Evolutionary conservation across 2,797 vertebrate genomes (phyloP).

Genomic region (Hydrocynus forskahlii): DNA sequence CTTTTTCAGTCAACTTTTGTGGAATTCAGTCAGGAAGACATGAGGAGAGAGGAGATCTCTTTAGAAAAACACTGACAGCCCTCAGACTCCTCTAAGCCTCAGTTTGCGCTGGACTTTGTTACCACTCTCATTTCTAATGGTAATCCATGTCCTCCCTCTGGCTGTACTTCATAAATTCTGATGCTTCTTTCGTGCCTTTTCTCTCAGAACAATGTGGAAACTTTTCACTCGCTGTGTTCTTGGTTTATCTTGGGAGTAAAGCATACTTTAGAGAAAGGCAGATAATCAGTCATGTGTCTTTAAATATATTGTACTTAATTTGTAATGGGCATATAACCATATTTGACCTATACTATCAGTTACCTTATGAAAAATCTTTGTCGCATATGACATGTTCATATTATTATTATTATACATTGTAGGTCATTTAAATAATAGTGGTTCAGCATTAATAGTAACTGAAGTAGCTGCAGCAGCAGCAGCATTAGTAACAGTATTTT

Average conservation of each 20-base stretch:
- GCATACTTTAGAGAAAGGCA: not conserved
- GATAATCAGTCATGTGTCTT: too few relatives aligned
- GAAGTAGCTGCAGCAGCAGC: too few relatives aligned
- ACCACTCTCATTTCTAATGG: constrained; percentile 33
- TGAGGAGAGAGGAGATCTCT: not conserved
- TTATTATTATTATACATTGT: too few relatives aligned
- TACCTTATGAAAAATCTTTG: too few relatives aligned
- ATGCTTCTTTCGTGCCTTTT: not conserved
- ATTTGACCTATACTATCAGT: too few relatives aligned
- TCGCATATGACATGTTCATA: too few relatives aligned
- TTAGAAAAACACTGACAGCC: constrained; percentile 14
- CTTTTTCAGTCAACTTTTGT: not conserved
- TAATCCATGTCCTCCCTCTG: constrained; percentile 15
- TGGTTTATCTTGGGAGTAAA: not conserved
- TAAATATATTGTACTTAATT: too few relatives aligned
- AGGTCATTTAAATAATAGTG: too few relatives aligned
- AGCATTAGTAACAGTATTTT: too few relatives aligned
- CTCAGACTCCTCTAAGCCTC: constrained; percentile 21
- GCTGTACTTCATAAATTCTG: not conserved
- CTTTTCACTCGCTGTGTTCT: not conserved
- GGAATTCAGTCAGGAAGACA: not conserved
- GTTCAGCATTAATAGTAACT: too few relatives aligned
- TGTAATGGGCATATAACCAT: too few relatives aligned
- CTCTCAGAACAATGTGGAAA: not conserved
- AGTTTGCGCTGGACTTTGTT: constrained; percentile 42